Percentiles rank a stretch among this genome's conserved stretches.
Evolutionary conservation across 2,888 invertebrate genomes (phyloP).

Genomic region (Epinotia bilunana): DNA sequence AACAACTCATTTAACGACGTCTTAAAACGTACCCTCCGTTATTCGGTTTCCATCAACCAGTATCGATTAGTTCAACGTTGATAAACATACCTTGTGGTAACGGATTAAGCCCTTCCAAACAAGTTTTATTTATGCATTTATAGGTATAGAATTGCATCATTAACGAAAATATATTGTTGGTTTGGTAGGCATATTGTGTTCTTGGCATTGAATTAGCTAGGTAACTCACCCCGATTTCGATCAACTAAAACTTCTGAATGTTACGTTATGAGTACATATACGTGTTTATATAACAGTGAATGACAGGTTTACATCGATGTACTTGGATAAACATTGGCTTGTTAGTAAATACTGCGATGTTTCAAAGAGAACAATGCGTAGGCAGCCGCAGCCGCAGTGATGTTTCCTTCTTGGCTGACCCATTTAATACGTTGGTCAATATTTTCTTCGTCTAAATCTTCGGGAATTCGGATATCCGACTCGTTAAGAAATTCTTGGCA

Average conservation of each 20-base stretch:
- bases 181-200: constrained; percentile 7
- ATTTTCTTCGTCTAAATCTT: constrained; percentile 38
- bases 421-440: constrained; percentile 44
- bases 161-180: constrained; percentile 1
- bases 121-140: constrained; percentile 15
- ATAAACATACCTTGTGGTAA: constrained; percentile 19
- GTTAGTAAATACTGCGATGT: constrained; percentile 72
- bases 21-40: constrained; percentile 27
- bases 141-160: constrained; percentile 21
- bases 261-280: constrained; percentile 42
- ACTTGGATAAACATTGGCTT: constrained; percentile 60
- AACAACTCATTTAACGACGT: constrained; percentile 37
- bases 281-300: constrained; percentile 44
- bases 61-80: constrained; percentile 28
- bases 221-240: constrained; percentile 19
- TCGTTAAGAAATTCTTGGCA: constrained; percentile 45
- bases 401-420: constrained; percentile 47
- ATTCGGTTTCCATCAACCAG: constrained; percentile 23
- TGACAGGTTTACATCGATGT: constrained; percentile 44
- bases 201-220: constrained; percentile 24
- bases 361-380: constrained; percentile 68
- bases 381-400: constrained; percentile 45
- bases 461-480: constrained; percentile 44
- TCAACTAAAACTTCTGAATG: constrained; percentile 33
- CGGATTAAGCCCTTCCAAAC: constrained; percentile 7